Conservation (phyloP, 2,888 invertebrate genomes). For the Zaprionus bogoriensis region DNA sequence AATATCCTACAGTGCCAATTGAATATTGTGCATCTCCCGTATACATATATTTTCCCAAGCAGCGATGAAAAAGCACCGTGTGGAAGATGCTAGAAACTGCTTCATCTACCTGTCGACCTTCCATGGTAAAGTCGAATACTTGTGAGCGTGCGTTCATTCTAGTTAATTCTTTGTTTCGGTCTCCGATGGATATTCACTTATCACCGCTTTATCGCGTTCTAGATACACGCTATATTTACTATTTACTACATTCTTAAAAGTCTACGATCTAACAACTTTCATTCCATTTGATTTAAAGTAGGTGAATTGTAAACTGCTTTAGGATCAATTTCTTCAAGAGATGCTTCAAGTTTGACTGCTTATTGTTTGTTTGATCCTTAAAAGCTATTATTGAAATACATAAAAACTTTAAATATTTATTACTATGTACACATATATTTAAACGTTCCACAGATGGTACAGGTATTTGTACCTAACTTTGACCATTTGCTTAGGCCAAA, state of each 20-base stretch:
- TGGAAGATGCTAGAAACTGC: conserved; percentile 96
- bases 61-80: conserved; percentile 94
- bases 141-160: conserved; percentile 91
- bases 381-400: neutral
- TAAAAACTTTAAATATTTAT: neutral
- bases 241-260: no score
- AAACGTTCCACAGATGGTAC: neutral
- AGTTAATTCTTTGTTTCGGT: neutral
- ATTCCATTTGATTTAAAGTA: no score
- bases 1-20: conserved; percentile 96
- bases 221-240: no score
- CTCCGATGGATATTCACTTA: neutral
- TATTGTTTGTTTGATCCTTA: neutral
- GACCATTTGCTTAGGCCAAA: neutral
- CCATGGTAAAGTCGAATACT: conserved; percentile 91
- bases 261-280: no score
- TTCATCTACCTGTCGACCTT: conserved; percentile 95
- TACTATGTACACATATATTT: neutral
- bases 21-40: conserved; percentile 97
- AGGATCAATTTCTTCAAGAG: no score
- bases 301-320: no score
- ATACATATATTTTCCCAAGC: conserved; percentile 96
- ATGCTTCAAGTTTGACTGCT: neutral
- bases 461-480: neutral
- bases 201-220: neutral